These are phyloP conservation scores for Sycophila sp. DNA, from an alignment of 1,140 invertebrate species.

Conservation along the genomic window DNA sequence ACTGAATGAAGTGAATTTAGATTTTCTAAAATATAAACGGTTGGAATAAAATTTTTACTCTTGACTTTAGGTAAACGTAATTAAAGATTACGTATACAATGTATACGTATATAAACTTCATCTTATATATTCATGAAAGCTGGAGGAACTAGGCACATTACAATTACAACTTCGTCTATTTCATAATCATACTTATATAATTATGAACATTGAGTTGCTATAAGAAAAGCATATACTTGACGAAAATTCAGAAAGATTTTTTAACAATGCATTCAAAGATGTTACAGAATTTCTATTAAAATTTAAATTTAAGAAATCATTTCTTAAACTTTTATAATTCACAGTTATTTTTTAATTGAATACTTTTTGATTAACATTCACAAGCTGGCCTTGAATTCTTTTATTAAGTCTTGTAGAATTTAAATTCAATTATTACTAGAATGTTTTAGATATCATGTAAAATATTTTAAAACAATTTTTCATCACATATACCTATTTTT, in stretches of 20 bases:
- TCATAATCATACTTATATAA: no score
- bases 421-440: neutral
- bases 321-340: conserved; percentile 22
- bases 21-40: conserved; percentile 30
- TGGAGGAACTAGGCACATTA: no score
- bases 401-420: neutral
- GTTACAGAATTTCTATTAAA: conserved; percentile 13
- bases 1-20: neutral
- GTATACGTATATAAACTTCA: no score
- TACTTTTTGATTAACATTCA: conserved; percentile 17
- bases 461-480: conserved; percentile 19
- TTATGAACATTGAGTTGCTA: neutral
- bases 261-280: conserved; percentile 2
- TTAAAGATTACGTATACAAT: conserved; percentile 31
- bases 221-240: no score
- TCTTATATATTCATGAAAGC: no score
- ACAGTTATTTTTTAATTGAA: conserved; percentile 1
- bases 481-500: conserved; percentile 24
- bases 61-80: conserved; percentile 24
- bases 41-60: conserved; percentile 30
- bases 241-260: no score
- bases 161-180: neutral
- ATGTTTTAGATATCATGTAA: no score
- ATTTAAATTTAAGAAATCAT: neutral
- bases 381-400: conserved; percentile 33